phyloP scores from a whole-genome alignment of 2,888 invertebrate genomes.

The Agrochola litura region DNA sequence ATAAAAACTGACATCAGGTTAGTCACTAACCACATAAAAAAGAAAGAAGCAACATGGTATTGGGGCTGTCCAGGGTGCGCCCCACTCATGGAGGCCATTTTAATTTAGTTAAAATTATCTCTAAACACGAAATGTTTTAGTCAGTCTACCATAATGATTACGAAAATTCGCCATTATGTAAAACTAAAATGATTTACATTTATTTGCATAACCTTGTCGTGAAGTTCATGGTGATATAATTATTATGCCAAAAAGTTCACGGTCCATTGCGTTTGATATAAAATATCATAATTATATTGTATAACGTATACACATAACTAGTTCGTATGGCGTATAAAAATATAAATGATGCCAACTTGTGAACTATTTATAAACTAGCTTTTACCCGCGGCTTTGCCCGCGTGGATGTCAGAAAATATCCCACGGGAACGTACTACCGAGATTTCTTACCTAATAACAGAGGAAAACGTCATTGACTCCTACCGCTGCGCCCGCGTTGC shows the following conservation, averaged over 20 bases:
- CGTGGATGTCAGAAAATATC: too few species aligned
- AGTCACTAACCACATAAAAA: too few species aligned
- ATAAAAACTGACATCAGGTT: too few species aligned
- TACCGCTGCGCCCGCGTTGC: too few species aligned
- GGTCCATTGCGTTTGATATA: slow-evolving; percentile 21
- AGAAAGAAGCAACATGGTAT: too few species aligned
- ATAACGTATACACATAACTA: not conserved
- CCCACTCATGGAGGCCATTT: not conserved
- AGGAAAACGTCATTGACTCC: too few species aligned
- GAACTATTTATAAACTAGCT: not conserved
- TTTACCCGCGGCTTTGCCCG: too few species aligned
- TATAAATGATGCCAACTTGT: not conserved
- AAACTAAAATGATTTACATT: not conserved
- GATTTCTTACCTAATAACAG: too few species aligned
- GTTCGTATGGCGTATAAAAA: not conserved
- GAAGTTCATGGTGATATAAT: slow-evolving; percentile 47
- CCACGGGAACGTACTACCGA: too few species aligned
- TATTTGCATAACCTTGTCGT: slow-evolving; percentile 43
- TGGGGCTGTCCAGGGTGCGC: not conserved
- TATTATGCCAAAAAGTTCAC: slow-evolving; percentile 35
- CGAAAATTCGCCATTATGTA: not conserved
- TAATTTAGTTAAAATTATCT: not conserved
- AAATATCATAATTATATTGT: not conserved
- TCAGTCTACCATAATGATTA: not conserved
- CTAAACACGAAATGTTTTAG: slow-evolving; percentile 1